These are phyloP conservation scores for Acomys russatus DNA, from an alignment of 2,797 vertebrate genomes.

Conservation along the genomic window DNA sequence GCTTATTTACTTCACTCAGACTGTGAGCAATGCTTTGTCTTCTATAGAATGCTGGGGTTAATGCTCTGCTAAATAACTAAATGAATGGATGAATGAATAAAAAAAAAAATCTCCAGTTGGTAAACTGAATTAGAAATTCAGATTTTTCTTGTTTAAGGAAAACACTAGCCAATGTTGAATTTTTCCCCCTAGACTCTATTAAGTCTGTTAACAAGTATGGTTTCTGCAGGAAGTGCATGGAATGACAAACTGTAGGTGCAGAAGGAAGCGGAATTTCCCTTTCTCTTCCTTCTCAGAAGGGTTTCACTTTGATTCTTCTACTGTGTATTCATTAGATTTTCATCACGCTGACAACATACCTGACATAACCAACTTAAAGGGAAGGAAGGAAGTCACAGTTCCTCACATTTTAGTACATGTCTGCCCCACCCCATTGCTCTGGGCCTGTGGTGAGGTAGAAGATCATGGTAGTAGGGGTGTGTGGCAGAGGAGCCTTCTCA, in stretches of 20 bases:
- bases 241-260: neutral
- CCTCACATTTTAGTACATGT: neutral
- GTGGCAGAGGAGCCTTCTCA: neutral
- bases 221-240: neutral
- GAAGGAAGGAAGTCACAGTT: neutral
- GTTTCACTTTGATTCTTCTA: neutral
- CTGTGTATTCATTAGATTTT: neutral
- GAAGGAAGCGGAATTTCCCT: neutral
- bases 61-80: neutral
- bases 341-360: neutral
- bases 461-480: neutral
- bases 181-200: slow-evolving; percentile 1
- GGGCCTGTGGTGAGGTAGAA: neutral
- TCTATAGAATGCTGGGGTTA: neutral
- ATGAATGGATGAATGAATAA: neutral
- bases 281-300: slow-evolving; percentile 5
- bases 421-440: neutral
- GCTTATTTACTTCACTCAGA: neutral
- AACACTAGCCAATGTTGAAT: neutral
- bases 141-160: neutral
- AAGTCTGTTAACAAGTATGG: neutral
- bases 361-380: neutral
- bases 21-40: neutral
- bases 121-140: neutral
- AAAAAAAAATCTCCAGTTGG: neutral